Percentiles rank a stretch among this genome's conserved stretches.
These are phyloP conservation scores for Tor tambroides DNA, from an alignment of 2,113 vertebrate genomes.

Conservation along the genomic window DNA sequence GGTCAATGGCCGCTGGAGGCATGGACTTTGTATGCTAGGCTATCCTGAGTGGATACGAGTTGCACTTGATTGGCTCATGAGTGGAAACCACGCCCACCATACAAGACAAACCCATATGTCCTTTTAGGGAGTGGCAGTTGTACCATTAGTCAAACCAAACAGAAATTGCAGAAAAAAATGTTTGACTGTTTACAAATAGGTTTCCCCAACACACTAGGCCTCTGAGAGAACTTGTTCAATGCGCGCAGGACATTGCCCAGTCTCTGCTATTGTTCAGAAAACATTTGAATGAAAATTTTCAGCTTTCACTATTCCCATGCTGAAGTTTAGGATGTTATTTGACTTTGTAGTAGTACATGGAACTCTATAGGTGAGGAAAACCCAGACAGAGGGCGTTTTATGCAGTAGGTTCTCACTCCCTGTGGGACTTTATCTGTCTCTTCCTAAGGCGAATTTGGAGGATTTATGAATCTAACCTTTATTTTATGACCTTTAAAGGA, in stretches of 20 bases:
- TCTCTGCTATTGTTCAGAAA: not conserved
- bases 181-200: not conserved
- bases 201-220: not conserved
- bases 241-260: not conserved
- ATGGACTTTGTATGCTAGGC: conserved; percentile 51
- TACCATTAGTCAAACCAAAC: not conserved
- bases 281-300: not conserved
- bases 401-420: conserved; percentile 40
- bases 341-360: conserved; percentile 33
- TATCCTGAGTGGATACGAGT: conserved; percentile 30
- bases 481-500: conserved; percentile 71
- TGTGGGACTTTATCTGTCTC: conserved; percentile 61
- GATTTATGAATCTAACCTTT: conserved; percentile 76
- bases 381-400: conserved; percentile 44
- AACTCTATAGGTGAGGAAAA: conserved; percentile 7
- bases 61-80: conserved; percentile 35
- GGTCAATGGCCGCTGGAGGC: not conserved
- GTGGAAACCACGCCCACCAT: conserved; percentile 49
- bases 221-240: not conserved
- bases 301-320: not conserved
- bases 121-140: not conserved
- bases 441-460: conserved; percentile 57
- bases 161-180: not conserved
- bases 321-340: conserved; percentile 39
- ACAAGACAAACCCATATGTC: conserved; percentile 33